Percentiles rank a stretch among this genome's conserved stretches.
phyloP scores from a whole-genome alignment of 2,113 vertebrate genomes.

The Junco hyemalis region DNA sequence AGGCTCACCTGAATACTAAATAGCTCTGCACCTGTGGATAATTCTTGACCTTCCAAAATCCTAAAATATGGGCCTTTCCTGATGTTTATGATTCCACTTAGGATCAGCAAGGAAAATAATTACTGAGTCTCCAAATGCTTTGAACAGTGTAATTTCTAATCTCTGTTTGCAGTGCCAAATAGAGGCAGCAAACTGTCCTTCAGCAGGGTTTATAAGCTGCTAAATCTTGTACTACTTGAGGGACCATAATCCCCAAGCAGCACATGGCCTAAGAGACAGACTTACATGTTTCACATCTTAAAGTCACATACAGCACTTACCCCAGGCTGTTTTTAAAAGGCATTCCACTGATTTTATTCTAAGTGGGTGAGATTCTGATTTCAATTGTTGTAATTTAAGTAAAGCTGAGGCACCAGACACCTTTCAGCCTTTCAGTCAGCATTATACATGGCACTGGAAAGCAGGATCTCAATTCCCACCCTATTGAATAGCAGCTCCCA shows the following conservation, averaged over 20 bases:
- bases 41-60: not conserved
- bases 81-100: not conserved
- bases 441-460: not conserved
- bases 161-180: not conserved
- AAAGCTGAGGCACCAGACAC: not conserved
- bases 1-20: not conserved
- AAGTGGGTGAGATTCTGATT: not conserved
- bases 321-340: not conserved
- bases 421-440: not conserved
- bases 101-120: not conserved
- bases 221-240: conserved; percentile 40
- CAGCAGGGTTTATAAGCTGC: conserved; percentile 12
- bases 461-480: too few relatives aligned
- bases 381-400: not conserved
- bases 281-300: not conserved
- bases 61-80: not conserved
- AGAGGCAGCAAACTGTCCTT: conserved; percentile 11
- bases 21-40: not conserved
- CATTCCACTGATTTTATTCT: not conserved
- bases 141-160: not conserved
- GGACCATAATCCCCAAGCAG: conserved; percentile 33
- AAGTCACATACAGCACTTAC: not conserved
- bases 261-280: conserved; percentile 6
- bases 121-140: not conserved
- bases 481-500: fast-evolving